Percentiles rank a stretch among this genome's conserved stretches.
These are phyloP conservation scores for Bos indicus DNA, from an alignment of 2,113 vertebrate genomes.

Conservation along the genomic window DNA sequence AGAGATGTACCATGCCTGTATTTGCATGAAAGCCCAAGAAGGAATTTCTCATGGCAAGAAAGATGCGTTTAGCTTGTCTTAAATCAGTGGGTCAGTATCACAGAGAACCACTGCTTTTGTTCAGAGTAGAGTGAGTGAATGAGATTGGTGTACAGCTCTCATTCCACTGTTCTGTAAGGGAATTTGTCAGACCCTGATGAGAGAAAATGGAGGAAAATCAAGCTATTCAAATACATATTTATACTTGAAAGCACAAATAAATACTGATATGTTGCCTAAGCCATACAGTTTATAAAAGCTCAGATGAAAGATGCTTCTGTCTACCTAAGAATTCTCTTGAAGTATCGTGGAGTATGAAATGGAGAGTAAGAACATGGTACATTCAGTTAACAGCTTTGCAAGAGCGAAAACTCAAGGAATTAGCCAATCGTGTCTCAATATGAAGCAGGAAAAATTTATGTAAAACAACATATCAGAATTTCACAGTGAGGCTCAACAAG, in stretches of 20 bases:
- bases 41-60: background rate
- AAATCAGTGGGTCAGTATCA: background rate
- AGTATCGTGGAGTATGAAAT: background rate
- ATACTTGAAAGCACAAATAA: background rate
- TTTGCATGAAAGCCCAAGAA: background rate
- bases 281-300: background rate
- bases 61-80: accelerated
- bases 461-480: background rate
- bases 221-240: background rate
- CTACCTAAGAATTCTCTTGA: background rate
- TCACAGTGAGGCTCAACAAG: background rate
- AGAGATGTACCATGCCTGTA: accelerated
- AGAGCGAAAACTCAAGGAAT: background rate
- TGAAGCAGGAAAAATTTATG: background rate
- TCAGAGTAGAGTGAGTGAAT: background rate
- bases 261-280: background rate
- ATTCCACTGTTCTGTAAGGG: background rate
- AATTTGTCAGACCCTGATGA: background rate
- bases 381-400: background rate
- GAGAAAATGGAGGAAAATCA: background rate
- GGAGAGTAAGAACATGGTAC: no score
- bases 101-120: background rate
- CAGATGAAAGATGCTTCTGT: background rate
- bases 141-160: accelerated
- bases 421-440: background rate